These are phyloP conservation scores for Chelmon rostratus DNA, from an alignment of 2,797 vertebrate genomes.

Conservation along the genomic window DNA sequence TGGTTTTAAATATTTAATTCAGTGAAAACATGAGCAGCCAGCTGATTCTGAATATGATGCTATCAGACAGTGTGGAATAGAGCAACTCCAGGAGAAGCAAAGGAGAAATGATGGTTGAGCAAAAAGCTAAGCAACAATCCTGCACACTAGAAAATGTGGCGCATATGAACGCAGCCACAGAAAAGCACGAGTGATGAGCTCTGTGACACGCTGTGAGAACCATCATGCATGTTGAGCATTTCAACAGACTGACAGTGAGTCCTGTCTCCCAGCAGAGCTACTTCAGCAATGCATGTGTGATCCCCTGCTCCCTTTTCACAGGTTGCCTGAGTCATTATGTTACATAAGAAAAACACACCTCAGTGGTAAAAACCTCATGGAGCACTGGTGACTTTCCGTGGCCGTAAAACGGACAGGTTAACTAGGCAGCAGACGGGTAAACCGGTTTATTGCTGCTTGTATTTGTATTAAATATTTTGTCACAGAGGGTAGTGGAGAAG, in stretches of 20 bases:
- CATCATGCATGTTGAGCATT: constrained; percentile 13
- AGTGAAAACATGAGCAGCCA: not conserved
- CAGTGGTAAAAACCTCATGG: constrained; percentile 48
- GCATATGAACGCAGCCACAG: too few species aligned
- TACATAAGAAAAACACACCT: constrained; percentile 66
- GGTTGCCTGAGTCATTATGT: constrained; percentile 52
- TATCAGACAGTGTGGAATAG: not conserved
- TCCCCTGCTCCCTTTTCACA: constrained; percentile 46
- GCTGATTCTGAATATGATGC: not conserved
- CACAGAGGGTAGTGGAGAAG: not conserved
- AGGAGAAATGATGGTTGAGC: not conserved
- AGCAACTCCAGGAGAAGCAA: not conserved
- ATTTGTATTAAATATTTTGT: constrained; percentile 19
- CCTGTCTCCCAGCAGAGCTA: not conserved
- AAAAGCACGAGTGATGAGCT: not conserved
- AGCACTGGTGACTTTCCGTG: constrained; percentile 57
- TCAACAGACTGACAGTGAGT: constrained; percentile 18
- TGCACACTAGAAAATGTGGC: not conserved
- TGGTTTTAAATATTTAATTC: not conserved
- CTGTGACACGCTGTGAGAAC: not conserved
- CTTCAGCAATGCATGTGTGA: constrained; percentile 1
- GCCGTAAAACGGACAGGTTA: constrained; percentile 52
- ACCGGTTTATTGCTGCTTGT: not conserved
- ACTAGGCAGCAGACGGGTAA: constrained; percentile 41
- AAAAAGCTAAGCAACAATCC: not conserved